These are phyloP conservation scores for Hyaena hyaena DNA, from an alignment of 2,113 vertebrate species.

Conservation along the genomic window DNA sequence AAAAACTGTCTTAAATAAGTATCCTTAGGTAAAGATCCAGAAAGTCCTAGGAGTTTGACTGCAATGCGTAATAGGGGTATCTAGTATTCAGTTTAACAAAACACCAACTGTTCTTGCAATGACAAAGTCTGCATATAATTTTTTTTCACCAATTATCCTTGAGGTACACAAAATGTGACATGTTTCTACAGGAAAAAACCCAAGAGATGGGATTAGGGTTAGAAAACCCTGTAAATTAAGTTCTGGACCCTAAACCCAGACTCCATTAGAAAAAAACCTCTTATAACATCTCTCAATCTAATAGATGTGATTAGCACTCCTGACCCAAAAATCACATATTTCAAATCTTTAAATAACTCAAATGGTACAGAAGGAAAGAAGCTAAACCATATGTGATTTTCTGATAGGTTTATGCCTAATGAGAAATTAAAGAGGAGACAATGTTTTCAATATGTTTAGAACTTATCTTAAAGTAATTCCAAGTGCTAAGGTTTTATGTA, in stretches of 20 bases:
- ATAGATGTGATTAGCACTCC: neutral
- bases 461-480: neutral
- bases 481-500: neutral
- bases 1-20: neutral
- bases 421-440: neutral
- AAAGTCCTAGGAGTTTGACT: neutral
- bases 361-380: neutral
- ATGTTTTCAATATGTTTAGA: neutral
- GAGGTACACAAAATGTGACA: neutral
- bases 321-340: neutral
- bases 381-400: neutral
- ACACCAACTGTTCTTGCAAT: neutral
- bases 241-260: neutral
- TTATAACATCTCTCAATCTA: neutral
- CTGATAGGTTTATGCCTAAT: neutral
- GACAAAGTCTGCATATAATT: neutral
- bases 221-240: neutral
- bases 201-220: neutral
- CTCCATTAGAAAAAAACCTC: neutral
- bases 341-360: constrained; percentile 9
- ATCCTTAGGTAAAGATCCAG: neutral
- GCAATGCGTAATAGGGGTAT: neutral
- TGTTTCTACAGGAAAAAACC: neutral
- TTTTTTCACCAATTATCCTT: neutral
- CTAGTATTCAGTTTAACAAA: neutral